Evolutionary conservation across 2,888 invertebrate species (phyloP), one percentile per base, ranked within the genome.

Genomic region (Slavum lentiscoides): DNA sequence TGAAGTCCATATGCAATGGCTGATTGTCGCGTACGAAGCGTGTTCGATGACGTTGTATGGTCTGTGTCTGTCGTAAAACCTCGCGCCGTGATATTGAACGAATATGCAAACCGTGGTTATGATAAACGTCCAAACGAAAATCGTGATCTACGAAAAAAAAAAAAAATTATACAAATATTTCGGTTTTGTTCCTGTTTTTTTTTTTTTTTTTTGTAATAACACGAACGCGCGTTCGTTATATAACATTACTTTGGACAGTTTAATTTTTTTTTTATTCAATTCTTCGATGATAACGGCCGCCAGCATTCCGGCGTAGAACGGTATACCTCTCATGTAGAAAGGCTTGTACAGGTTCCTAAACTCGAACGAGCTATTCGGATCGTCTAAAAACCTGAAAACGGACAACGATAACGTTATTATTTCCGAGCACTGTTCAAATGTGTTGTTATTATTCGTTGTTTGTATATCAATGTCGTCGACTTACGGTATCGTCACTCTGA

Each of bases 31-130:
- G 37, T 74, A 74, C n/a, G 23, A 15, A 5, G 74, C 66, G 8
- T 74, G 53, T 74, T 74, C 74, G 2, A 74, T 11, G n/a, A 64
- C 64, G 55, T 74, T 39, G 17, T 74, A 74, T 0, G 74, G 55
- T 8, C 66, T 37, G 21, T 66, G 62, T 21, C 74, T 66, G 1
- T 55, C 55, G 55, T 74, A 74, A 17, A 74, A 74, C 15, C 11
- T 21, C 5, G 37, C n/a, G 15, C 37, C 55, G 37, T 74, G 64
- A 4, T 21, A n/a, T 17, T 74, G 74, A 11, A 66, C 55, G 6
- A 15, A 58, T 19, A 39, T 21, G 37, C 30, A 58, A 21, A 66
- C 17, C 8, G 17, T 17, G 15, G 55, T 21, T 30, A 74, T 39
- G 2, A 66, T 53, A 0, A 55, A 30, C 7, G 74, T 74, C 55